Percentiles rank a stretch among this genome's conserved stretches.
phyloP scores from a whole-genome alignment of 1,140 invertebrate species.

The Oedothorax gibbosus region DNA sequence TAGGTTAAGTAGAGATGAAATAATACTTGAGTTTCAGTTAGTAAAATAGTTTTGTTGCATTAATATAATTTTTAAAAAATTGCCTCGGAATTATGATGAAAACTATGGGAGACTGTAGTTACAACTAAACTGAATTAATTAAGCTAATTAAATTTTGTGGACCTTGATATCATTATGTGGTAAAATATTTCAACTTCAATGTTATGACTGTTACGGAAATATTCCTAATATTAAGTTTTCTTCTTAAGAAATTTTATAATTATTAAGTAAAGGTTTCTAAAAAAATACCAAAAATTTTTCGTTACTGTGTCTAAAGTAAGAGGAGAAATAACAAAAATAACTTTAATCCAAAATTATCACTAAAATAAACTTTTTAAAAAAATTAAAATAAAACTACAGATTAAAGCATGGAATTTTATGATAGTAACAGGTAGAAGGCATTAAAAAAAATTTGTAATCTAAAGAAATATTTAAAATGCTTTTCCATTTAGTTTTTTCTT shows the following conservation, averaged over 20 bases:
- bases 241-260: too few species aligned
- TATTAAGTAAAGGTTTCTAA: neutral
- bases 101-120: too few species aligned
- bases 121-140: too few species aligned
- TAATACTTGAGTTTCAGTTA: neutral
- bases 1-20: neutral
- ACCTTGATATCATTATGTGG: too few species aligned
- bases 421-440: neutral
- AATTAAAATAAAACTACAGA: neutral
- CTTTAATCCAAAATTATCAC: neutral
- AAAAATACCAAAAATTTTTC: neutral
- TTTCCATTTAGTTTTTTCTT: neutral
- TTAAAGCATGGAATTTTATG: neutral
- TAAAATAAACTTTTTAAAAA: neutral
- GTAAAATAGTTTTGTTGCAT: neutral
- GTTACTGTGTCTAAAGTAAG: neutral
- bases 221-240: too few species aligned
- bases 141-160: too few species aligned
- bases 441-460: neutral
- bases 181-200: too few species aligned
- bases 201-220: too few species aligned
- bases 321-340: too few species aligned
- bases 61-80: neutral
- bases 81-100: neutral
- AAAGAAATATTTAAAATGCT: neutral